phyloP scores from a whole-genome alignment of 2,113 vertebrate genomes.

The Perognathus longimembris region DNA sequence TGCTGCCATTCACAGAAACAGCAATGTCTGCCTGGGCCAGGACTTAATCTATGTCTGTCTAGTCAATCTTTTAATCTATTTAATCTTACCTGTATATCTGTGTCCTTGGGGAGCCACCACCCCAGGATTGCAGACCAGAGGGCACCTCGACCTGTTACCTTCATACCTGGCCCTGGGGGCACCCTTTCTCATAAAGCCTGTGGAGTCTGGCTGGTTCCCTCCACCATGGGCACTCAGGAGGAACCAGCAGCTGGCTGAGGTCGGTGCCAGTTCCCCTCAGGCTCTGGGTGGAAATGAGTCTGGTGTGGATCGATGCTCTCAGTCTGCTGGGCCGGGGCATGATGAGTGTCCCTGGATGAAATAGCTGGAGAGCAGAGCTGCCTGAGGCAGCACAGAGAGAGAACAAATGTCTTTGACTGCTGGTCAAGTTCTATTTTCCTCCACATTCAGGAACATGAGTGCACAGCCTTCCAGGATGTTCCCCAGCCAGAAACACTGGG shows the following conservation, averaged over 20 bases:
- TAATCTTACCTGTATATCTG: too few species aligned
- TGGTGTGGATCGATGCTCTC: background rate
- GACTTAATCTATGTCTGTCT: background rate
- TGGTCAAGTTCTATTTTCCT: background rate
- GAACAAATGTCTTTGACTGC: background rate
- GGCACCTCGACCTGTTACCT: too few species aligned
- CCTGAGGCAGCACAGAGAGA: background rate
- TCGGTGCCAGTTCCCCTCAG: background rate
- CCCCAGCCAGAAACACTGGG: background rate
- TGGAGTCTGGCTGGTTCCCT: background rate
- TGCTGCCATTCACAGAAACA: background rate
- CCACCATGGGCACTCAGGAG: too few species aligned
- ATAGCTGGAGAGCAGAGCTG: background rate
- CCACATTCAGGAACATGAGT: background rate
- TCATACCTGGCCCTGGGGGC: background rate
- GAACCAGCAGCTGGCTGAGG: fast-evolving
- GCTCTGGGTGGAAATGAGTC: background rate
- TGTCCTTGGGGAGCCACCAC: too few species aligned
- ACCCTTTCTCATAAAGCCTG: background rate
- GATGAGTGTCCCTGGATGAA: background rate
- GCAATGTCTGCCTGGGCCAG: background rate
- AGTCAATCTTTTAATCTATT: too few species aligned
- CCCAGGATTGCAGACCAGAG: too few species aligned
- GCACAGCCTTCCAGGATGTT: background rate
- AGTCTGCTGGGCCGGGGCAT: background rate